Conservation (phyloP, 2,797 vertebrate species). For the Danio kyathit region DNA sequence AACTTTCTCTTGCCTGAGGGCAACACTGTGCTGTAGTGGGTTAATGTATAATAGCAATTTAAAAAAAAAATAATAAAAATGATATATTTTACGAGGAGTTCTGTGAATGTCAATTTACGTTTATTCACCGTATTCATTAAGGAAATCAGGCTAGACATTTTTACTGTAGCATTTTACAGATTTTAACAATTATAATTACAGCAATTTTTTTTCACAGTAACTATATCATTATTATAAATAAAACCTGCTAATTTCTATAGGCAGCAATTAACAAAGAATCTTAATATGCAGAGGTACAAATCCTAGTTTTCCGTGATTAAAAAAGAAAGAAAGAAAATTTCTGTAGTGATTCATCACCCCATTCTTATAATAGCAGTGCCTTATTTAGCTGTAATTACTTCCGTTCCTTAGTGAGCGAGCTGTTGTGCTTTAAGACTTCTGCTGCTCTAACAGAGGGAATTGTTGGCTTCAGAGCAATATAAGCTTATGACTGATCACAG, state of each 20-base stretch:
- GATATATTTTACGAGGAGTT: no score
- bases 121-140: no score
- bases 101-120: no score
- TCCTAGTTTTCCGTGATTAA: slow-evolving; percentile 6
- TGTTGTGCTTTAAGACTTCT: slow-evolving; percentile 37
- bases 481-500: slow-evolving; percentile 46
- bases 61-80: no score
- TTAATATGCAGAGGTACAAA: slow-evolving; percentile 6
- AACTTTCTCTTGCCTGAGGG: no score
- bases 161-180: no score
- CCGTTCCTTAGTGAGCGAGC: slow-evolving; percentile 39
- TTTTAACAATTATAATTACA: no score
- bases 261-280: slow-evolving; percentile 5
- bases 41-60: no score
- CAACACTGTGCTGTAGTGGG: no score
- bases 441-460: slow-evolving; percentile 31
- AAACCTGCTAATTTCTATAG: slow-evolving; percentile 13
- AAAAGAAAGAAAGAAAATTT: slow-evolving; percentile 1
- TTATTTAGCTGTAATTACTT: slow-evolving; percentile 50
- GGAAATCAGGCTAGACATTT: no score
- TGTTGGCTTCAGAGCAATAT: slow-evolving; percentile 38
- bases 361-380: slow-evolving; percentile 28
- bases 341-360: slow-evolving; percentile 15
- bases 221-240: slow-evolving; percentile 50
- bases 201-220: slow-evolving; percentile 25